These are phyloP conservation scores for Drosophila infuscata DNA, from an alignment of 2,888 invertebrate species.

Conservation along the genomic window DNA sequence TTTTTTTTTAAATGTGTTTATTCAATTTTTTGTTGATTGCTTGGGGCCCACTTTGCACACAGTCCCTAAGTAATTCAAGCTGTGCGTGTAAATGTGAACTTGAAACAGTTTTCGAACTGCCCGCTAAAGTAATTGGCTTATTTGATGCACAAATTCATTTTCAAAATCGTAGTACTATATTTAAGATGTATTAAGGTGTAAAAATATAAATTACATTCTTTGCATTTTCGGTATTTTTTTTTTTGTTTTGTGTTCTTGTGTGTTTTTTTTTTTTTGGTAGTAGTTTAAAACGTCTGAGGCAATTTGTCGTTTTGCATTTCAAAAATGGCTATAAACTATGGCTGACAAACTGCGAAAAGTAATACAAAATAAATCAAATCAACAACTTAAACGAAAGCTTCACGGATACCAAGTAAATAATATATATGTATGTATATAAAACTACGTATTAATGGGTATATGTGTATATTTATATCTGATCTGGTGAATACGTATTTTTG, in stretches of 20 bases:
- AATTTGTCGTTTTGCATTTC: slow-evolving; percentile 66
- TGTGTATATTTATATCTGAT: slow-evolving; percentile 23
- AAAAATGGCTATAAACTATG: slow-evolving; percentile 69
- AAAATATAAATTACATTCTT: slow-evolving; percentile 69
- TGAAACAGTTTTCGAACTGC: slow-evolving; percentile 1
- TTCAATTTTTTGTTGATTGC: slow-evolving; percentile 53
- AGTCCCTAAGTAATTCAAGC: slow-evolving; percentile 38
- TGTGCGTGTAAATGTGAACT: slow-evolving; percentile 49
- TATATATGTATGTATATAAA: slow-evolving; percentile 23
- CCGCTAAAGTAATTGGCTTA: neutral
- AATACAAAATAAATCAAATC: slow-evolving; percentile 20
- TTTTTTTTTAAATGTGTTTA: slow-evolving; percentile 51
- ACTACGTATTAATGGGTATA: slow-evolving; percentile 36
- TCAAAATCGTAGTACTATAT: slow-evolving; percentile 10
- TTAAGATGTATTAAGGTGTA: slow-evolving; percentile 58
- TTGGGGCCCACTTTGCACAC: slow-evolving; percentile 37
- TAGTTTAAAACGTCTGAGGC: slow-evolving; percentile 79
- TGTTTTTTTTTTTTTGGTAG: slow-evolving; percentile 59
- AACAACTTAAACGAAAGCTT: slow-evolving; percentile 63
- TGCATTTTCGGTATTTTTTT: slow-evolving; percentile 25
- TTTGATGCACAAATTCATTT: neutral
- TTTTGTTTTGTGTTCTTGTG: neutral
- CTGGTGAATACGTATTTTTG: slow-evolving; percentile 28
- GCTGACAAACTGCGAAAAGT: slow-evolving; percentile 54
- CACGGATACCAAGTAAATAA: slow-evolving; percentile 45